Conservation (phyloP, 2,888 invertebrate genomes). For the Leucophora obtusa region DNA sequence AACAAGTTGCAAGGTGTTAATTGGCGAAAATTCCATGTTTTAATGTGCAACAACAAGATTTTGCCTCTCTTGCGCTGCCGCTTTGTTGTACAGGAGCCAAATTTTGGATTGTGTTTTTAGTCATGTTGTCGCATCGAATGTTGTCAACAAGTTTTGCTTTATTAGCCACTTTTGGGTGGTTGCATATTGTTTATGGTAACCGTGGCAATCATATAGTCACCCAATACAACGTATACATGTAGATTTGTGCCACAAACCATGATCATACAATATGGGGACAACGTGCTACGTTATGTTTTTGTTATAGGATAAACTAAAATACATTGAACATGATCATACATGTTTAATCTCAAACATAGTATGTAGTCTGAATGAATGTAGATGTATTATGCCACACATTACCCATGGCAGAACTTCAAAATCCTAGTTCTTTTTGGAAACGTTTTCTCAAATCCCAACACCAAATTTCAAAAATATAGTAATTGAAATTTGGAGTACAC, state of each 20-base stretch:
- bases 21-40: constrained; percentile 76
- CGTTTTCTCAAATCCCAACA: too few relatives aligned
- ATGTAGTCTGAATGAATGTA: not conserved
- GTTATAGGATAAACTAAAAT: not conserved
- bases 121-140: constrained; percentile 68
- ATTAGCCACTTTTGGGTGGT: constrained; percentile 78
- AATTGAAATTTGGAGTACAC: too few relatives aligned
- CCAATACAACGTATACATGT: constrained; percentile 28
- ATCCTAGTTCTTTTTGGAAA: too few relatives aligned
- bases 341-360: constrained; percentile 7
- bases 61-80: constrained; percentile 42
- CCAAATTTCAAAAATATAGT: too few relatives aligned
- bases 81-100: constrained; percentile 50
- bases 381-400: constrained; percentile 19
- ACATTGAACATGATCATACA: constrained; percentile 29
- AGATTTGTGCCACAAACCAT: constrained; percentile 32
- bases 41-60: constrained; percentile 61
- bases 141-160: constrained; percentile 78
- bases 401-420: constrained; percentile 11
- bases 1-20: constrained; percentile 77
- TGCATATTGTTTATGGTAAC: constrained; percentile 68
- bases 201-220: constrained; percentile 32
- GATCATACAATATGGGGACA: constrained; percentile 20
- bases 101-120: constrained; percentile 50
- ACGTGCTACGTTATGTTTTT: too few relatives aligned